Conservation (phyloP, 2,113 vertebrate genomes). For the Morone chrysops region DNA sequence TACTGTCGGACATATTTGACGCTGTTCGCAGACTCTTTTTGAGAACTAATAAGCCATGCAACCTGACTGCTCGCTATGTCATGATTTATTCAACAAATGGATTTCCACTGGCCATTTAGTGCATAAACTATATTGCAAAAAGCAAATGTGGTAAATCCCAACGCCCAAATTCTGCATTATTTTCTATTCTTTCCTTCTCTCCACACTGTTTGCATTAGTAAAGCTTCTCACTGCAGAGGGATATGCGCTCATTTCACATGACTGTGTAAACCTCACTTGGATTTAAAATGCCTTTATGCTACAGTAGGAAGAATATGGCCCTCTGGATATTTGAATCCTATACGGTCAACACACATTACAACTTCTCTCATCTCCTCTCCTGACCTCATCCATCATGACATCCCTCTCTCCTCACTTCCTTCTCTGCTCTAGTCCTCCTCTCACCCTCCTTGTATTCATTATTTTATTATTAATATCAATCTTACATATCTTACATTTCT, state of each 20-base stretch:
- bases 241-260: neutral
- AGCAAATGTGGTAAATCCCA: constrained; percentile 3
- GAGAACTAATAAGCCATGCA: constrained; percentile 27
- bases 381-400: neutral
- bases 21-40: neutral
- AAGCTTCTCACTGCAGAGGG: neutral
- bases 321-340: neutral
- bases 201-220: neutral
- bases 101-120: constrained; percentile 26
- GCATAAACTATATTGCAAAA: constrained; percentile 11
- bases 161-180: neutral
- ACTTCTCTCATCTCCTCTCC: neutral
- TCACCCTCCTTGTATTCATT: no score
- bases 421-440: neutral
- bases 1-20: neutral
- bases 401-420: neutral
- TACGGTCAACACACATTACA: neutral
- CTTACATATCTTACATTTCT: neutral
- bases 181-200: neutral
- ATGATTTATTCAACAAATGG: constrained; percentile 63
- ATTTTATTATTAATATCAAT: neutral
- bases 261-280: neutral
- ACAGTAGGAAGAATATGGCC: neutral
- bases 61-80: constrained; percentile 10
- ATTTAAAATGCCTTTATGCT: neutral